Conservation (phyloP, 2,888 invertebrate genomes). For the Cephus spinipes region DNA sequence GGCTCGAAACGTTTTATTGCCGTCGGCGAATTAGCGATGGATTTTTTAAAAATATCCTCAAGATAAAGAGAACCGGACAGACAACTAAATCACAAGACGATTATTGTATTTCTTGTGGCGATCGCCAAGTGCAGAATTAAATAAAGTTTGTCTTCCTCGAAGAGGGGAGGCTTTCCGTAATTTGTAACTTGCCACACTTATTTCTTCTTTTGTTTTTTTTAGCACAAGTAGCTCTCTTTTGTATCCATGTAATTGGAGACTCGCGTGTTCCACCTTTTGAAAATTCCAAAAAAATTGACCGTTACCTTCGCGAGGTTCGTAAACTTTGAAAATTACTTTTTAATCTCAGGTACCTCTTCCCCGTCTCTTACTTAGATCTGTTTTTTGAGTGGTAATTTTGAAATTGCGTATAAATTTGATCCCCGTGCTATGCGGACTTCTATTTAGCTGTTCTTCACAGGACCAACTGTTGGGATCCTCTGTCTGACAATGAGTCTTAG, state of each 20-base stretch:
- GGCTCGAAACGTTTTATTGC: neutral
- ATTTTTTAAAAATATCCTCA: neutral
- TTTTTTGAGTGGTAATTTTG: neutral
- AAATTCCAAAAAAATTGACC: neutral
- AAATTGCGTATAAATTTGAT: neutral
- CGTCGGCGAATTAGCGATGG: neutral
- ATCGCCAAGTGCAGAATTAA: neutral
- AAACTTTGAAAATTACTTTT: neutral
- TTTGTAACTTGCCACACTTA: neutral
- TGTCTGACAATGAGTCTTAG: conserved; percentile 21
- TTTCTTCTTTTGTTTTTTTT: neutral
- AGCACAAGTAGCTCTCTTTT: neutral
- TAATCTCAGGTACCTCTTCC: neutral
- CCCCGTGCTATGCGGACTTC: neutral
- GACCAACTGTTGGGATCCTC: neutral
- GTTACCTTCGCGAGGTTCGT: neutral
- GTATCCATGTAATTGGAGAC: neutral
- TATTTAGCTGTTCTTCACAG: neutral
- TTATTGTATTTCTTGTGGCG: neutral
- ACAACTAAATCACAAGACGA: neutral
- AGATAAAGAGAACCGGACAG: neutral
- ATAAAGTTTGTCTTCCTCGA: neutral
- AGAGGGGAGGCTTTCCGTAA: neutral
- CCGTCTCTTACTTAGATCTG: neutral
- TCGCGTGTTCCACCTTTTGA: neutral